Base-by-base conservation (phyloP, 1,140 invertebrate species). In the Nymphalis io region DNA sequence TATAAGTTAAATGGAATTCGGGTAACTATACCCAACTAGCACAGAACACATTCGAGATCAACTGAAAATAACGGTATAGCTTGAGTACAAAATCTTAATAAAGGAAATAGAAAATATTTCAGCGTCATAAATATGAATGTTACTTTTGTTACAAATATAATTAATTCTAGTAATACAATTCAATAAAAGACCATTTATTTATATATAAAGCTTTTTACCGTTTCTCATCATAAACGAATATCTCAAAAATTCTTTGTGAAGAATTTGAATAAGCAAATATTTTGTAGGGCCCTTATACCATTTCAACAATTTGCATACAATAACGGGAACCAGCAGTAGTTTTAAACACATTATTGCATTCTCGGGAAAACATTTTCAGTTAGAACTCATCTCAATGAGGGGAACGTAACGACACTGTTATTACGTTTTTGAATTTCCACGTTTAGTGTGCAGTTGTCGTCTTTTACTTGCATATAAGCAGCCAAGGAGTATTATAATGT, bases 321-420 rank as follows among this genome's bases (percentile, higher is more conserved):
- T 55, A 55, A 57, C 60, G 18, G n/a, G 58, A 18, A n/a, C 11
- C 51, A 58, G 39, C 5, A 58, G 48, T 51, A 44, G 20, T 62
- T 62, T 62, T 69, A 58, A 62, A 20, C 51, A 39, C 60, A 44
- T 69, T 69, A 69, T 69, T 69, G 60, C 59, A 69, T 69, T 61
- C 67, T 48, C 3, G 38, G 12, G 38, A 23, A 62, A 69, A 60
- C 57, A 69, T 62, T 62, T 48, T 12, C 42, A 51, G 40, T 69
- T n/a, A n/a, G 21, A 33, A 33, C 27, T 20, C 39, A 27, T 39
- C 59, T 16, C 53, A 61, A 63, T 51, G 38, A 23, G 33, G n/a
- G 46, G 38, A 33, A 33, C 27, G 27, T 33, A 33, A 33, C 27
- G 44, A 69, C 67, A 46, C 55, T 46, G 38, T 69, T 62, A 62